Evolutionary conservation across 2,113 vertebrate genomes (phyloP).

Genomic region (Crotalus helleri): DNA sequence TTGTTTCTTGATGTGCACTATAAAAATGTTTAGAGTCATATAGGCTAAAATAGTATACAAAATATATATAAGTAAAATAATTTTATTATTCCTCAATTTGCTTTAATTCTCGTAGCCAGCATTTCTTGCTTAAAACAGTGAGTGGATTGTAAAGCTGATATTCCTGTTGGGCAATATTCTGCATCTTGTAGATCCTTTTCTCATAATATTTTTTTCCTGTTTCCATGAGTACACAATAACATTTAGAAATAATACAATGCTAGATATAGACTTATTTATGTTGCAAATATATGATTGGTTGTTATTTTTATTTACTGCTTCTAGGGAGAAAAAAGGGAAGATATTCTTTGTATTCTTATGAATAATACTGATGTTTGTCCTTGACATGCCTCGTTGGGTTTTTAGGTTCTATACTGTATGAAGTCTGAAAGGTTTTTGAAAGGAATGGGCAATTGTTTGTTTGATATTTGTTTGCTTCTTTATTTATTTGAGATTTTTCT

Average conservation of each 20-base stretch:
- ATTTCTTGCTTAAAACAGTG: neutral
- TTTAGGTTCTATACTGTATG: neutral
- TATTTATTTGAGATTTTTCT: neutral
- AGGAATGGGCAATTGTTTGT: conserved; percentile 13
- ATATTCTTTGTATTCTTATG: neutral
- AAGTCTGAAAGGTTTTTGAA: conserved; percentile 13
- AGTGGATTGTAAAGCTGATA: neutral
- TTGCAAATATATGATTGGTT: neutral
- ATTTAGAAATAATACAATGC: neutral
- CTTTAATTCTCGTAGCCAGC: neutral
- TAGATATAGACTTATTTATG: neutral
- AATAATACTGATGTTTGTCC: neutral
- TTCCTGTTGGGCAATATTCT: neutral
- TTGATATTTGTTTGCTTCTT: neutral
- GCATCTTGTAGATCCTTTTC: neutral
- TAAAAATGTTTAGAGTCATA: neutral
- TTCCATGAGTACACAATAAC: neutral
- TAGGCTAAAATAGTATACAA: neutral
- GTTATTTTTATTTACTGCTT: neutral
- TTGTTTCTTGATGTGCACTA: neutral
- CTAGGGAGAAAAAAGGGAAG: neutral
- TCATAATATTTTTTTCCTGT: neutral
- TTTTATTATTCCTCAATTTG: neutral
- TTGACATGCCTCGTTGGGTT: neutral
- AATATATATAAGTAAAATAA: neutral